Evolutionary conservation across 2,888 invertebrate genomes (phyloP).

Genomic region (Homarus gammarus): DNA sequence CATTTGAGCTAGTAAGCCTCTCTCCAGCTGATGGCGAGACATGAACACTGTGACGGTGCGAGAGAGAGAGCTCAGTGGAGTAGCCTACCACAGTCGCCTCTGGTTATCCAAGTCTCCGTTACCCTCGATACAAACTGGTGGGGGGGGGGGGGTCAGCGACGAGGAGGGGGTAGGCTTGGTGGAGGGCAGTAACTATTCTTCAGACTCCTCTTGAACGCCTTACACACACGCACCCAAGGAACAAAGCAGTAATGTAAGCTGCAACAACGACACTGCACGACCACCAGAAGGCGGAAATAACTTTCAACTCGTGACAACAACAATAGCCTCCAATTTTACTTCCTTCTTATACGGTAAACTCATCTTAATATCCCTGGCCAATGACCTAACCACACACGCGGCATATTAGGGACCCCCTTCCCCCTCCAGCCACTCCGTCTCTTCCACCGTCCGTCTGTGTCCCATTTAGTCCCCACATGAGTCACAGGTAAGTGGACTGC

Average conservation of each 20-base stretch:
- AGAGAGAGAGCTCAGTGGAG: not conserved
- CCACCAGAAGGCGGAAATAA: too few relatives aligned
- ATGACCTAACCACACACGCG: not conserved
- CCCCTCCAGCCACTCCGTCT: not conserved
- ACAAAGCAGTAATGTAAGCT: too few relatives aligned
- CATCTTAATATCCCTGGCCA: not conserved
- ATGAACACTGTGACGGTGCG: not conserved
- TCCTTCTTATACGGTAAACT: too few relatives aligned
- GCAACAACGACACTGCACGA: too few relatives aligned
- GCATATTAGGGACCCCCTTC: not conserved
- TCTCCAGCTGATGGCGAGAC: not conserved
- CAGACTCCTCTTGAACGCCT: too few relatives aligned
- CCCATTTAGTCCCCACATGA: not conserved
- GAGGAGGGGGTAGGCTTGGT: not conserved
- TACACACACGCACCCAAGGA: too few relatives aligned
- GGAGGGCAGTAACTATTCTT: constrained; percentile 18
- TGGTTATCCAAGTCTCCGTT: not conserved
- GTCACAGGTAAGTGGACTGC: not conserved
- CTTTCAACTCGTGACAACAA: too few relatives aligned
- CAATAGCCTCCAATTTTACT: too few relatives aligned
- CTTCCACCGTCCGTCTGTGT: too few relatives aligned
- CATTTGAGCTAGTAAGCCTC: not conserved
- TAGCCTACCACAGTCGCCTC: not conserved
- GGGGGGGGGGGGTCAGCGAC: not conserved
- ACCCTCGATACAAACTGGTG: not conserved